Conservation (phyloP, 2,888 invertebrate species). For the Drepanosiphum platanoidis region DNA sequence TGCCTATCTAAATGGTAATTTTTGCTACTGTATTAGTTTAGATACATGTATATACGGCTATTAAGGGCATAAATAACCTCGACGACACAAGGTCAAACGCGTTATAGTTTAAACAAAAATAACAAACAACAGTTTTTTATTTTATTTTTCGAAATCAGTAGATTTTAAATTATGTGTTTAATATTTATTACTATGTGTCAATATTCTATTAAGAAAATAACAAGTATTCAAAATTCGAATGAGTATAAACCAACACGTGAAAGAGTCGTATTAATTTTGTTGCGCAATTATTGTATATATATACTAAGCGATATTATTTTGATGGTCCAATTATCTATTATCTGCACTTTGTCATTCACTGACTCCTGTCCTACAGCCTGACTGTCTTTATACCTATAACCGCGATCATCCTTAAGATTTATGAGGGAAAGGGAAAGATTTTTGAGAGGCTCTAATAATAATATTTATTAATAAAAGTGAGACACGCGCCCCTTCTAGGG, state of each 20-base stretch:
- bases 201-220: neutral
- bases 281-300: too few species aligned
- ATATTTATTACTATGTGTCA: neutral
- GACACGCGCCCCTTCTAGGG: too few species aligned
- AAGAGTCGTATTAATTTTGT: too few species aligned
- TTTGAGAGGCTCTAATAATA: too few species aligned
- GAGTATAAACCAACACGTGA: neutral
- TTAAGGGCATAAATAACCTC: conserved; percentile 41
- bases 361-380: too few species aligned
- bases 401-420: too few species aligned
- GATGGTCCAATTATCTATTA: too few species aligned
- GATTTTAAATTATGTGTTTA: neutral
- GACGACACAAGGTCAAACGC: conserved; percentile 36
- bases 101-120: conserved; percentile 35
- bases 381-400: too few species aligned
- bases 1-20: neutral
- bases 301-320: too few species aligned
- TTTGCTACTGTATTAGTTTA: conserved; percentile 28
- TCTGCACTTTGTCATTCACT: too few species aligned
- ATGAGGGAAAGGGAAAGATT: too few species aligned
- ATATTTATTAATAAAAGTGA: too few species aligned
- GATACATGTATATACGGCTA: neutral
- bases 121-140: conserved; percentile 7
- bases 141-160: neutral
- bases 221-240: neutral